Evolutionary conservation across 2,888 invertebrate genomes (phyloP).

Genomic region (Icerya purchasi): DNA sequence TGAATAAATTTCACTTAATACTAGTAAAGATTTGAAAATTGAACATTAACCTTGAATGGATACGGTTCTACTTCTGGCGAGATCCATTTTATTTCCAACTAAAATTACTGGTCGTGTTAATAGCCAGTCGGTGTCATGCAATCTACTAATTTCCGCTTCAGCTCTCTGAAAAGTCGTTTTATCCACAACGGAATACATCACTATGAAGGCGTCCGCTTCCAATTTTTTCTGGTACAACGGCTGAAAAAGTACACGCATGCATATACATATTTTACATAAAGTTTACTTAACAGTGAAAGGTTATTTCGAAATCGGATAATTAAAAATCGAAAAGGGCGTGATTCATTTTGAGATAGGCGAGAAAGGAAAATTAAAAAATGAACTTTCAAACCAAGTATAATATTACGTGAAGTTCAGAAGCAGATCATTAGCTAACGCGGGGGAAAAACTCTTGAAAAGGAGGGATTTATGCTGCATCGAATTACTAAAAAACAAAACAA

Average conservation of each 20-base stretch:
- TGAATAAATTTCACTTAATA: not conserved
- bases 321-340: too few species aligned
- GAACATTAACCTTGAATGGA: constrained; percentile 56
- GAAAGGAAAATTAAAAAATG: too few species aligned
- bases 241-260: not conserved
- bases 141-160: constrained; percentile 50
- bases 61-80: constrained; percentile 71
- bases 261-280: constrained; percentile 1
- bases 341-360: too few species aligned
- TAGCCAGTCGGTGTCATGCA: constrained; percentile 58
- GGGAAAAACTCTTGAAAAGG: too few species aligned
- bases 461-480: too few species aligned
- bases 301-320: too few species aligned
- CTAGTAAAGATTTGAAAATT: not conserved
- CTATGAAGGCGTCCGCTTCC: constrained; percentile 53
- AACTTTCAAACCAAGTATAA: too few species aligned
- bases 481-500: too few species aligned
- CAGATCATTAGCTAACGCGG: too few species aligned
- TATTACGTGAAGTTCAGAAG: too few species aligned
- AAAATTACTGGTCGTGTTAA: constrained; percentile 58
- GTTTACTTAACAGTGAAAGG: too few species aligned
- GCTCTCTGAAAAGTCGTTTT: constrained; percentile 68
- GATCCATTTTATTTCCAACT: constrained; percentile 82
- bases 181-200: constrained; percentile 79
- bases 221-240: constrained; percentile 11